Conservation (phyloP, 2,113 vertebrate genomes). For the Labeo rohita region DNA sequence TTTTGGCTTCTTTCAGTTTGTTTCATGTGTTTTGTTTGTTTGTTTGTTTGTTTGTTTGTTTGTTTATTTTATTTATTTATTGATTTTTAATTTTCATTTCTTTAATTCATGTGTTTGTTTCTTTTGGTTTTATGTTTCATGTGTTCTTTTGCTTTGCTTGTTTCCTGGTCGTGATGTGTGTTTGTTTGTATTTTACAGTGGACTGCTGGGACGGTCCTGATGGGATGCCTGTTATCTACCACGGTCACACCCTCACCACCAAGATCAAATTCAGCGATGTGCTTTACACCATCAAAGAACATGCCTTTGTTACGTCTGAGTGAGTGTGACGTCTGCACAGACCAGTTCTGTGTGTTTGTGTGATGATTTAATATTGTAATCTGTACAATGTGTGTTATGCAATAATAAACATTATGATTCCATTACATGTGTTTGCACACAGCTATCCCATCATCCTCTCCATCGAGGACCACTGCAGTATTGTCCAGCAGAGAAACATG, state of each 20-base stretch:
- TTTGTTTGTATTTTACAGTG: constrained; percentile 78
- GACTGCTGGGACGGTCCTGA: constrained; percentile 99
- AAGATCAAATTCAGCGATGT: constrained; percentile 98
- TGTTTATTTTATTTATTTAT: too few relatives aligned
- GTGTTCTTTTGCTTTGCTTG: too few relatives aligned
- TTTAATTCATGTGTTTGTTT: too few relatives aligned
- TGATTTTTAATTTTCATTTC: too few relatives aligned
- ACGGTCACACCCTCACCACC: constrained; percentile 96
- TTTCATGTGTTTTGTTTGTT: too few relatives aligned
- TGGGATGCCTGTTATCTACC: constrained; percentile 97
- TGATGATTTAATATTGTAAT: neutral
- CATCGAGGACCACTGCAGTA: constrained; percentile 98
- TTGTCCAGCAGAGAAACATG: constrained; percentile 98
- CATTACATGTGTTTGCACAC: constrained; percentile 54
- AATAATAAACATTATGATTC: neutral
- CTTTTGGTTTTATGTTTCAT: too few relatives aligned
- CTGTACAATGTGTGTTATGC: neutral
- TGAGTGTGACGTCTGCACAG: constrained; percentile 72
- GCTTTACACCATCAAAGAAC: constrained; percentile 94
- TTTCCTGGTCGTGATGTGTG: neutral
- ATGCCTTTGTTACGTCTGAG: constrained; percentile 97
- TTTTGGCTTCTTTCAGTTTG: too few relatives aligned
- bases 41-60: too few relatives aligned
- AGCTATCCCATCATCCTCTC: constrained; percentile 95
- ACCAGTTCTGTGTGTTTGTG: neutral